Evolutionary conservation across 2,113 vertebrate genomes (phyloP).

Genomic region (Geothlypis trichas): DNA sequence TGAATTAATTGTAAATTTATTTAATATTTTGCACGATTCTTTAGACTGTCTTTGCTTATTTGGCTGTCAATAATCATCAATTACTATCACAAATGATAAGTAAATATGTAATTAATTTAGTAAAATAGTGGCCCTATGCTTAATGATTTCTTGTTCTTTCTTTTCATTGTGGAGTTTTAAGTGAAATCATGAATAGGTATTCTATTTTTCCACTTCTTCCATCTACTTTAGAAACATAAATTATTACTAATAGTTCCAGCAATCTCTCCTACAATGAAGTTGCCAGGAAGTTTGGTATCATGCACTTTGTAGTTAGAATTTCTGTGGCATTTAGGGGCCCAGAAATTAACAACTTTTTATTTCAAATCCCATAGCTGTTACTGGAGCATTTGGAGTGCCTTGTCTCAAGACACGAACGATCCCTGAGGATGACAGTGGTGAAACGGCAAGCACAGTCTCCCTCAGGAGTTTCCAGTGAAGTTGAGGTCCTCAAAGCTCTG

Average conservation of each 20-base stretch:
- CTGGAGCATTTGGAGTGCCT: conserved; percentile 98
- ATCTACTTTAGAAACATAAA: not conserved
- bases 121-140: not conserved
- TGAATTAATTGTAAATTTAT: not conserved
- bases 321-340: not conserved
- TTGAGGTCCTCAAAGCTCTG: conserved; percentile 98
- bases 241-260: not conserved
- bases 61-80: not conserved
- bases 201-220: not conserved
- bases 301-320: not conserved
- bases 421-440: conserved; percentile 97
- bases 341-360: conserved; percentile 18
- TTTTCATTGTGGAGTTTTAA: not conserved
- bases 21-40: not conserved
- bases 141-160: not conserved
- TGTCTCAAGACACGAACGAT: conserved; percentile 96
- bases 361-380: conserved; percentile 81
- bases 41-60: not conserved
- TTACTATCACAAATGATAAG: not conserved
- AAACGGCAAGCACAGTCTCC: conserved; percentile 98
- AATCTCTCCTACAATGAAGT: not conserved
- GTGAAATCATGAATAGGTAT: not conserved
- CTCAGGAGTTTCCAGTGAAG: conserved; percentile 97
- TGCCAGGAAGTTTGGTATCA: not conserved
- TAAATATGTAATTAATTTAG: not conserved